These are phyloP conservation scores for Podarcis lilfordi DNA, from an alignment of 2,797 vertebrate species.

Conservation along the genomic window DNA sequence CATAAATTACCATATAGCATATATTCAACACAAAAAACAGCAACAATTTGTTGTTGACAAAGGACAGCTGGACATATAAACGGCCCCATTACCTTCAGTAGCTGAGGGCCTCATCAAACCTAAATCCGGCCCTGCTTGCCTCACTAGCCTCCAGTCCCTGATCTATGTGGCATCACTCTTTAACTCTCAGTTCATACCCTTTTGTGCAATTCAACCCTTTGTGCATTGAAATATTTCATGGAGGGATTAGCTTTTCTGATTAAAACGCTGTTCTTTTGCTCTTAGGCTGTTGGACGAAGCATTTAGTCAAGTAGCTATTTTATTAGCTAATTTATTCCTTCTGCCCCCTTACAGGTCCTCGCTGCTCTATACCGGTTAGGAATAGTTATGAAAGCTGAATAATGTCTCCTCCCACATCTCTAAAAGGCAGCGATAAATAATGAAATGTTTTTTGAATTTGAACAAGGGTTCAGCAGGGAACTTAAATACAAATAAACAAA, in stretches of 20 bases:
- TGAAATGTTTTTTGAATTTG: conserved; percentile 64
- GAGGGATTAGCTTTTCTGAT: conserved; percentile 70
- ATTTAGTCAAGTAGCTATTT: conserved; percentile 83
- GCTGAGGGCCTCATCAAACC: no score
- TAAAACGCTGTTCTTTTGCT: conserved; percentile 69
- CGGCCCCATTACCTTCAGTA: no score
- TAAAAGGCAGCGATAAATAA: conserved; percentile 78
- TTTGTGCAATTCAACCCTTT: conserved; percentile 43
- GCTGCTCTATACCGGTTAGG: conserved; percentile 68
- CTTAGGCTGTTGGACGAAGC: conserved; percentile 69
- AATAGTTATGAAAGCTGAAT: conserved; percentile 73
- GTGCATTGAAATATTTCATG: conserved; percentile 65
- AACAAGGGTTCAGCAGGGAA: conserved; percentile 69
- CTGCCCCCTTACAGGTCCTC: conserved; percentile 60
- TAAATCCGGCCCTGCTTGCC: no score
- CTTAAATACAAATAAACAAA: conserved; percentile 69
- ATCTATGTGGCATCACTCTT: no score
- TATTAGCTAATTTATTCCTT: conserved; percentile 82
- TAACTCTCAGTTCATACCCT: neutral
- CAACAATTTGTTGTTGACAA: no score
- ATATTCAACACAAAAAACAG: no score
- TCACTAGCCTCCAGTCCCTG: no score
- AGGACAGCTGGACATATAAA: no score
- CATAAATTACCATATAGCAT: no score
- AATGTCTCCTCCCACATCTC: conserved; percentile 76